Percentiles rank a stretch among this genome's conserved stretches.
These are phyloP conservation scores for Bicyclus anynana DNA, from an alignment of 1,140 invertebrate genomes.

Conservation along the genomic window DNA sequence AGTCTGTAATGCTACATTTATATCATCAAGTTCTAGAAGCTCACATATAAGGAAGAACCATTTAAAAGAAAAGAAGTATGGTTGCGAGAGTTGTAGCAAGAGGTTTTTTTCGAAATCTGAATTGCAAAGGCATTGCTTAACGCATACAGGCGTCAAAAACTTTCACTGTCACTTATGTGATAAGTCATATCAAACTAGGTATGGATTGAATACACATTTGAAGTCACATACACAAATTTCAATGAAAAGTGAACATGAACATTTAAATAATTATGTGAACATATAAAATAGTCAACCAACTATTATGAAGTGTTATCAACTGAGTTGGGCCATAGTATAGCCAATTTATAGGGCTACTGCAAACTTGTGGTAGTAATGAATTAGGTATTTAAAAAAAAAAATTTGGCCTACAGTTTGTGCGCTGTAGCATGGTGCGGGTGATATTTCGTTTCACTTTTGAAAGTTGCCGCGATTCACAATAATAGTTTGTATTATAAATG, in stretches of 20 bases:
- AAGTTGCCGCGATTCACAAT: no score
- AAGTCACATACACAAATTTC: constrained; percentile 52
- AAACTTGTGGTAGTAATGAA: no score
- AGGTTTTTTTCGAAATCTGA: constrained; percentile 69
- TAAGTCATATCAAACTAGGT: constrained; percentile 71
- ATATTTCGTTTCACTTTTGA: no score
- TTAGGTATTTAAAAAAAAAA: no score
- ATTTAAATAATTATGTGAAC: constrained; percentile 12
- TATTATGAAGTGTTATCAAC: background rate
- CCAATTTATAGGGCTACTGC: no score
- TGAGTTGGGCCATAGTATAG: no score
- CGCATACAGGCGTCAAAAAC: constrained; percentile 68
- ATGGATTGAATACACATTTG: constrained; percentile 70
- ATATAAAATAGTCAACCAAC: background rate
- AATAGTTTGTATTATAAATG: no score
- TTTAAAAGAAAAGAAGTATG: constrained; percentile 70
- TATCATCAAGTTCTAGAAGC: constrained; percentile 65
- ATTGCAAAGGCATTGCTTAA: constrained; percentile 63
- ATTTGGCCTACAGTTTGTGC: no score
- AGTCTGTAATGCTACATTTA: constrained; percentile 68
- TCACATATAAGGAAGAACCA: constrained; percentile 70
- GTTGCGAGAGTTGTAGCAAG: constrained; percentile 67
- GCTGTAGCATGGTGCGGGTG: no score
- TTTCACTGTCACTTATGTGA: constrained; percentile 71
- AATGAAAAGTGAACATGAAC: constrained; percentile 19